A percentile compares a stretch with the other conserved stretches of the same genome.
phyloP scores from a whole-genome alignment of 2,797 vertebrate genomes.

The Syndactyla subalaris region DNA sequence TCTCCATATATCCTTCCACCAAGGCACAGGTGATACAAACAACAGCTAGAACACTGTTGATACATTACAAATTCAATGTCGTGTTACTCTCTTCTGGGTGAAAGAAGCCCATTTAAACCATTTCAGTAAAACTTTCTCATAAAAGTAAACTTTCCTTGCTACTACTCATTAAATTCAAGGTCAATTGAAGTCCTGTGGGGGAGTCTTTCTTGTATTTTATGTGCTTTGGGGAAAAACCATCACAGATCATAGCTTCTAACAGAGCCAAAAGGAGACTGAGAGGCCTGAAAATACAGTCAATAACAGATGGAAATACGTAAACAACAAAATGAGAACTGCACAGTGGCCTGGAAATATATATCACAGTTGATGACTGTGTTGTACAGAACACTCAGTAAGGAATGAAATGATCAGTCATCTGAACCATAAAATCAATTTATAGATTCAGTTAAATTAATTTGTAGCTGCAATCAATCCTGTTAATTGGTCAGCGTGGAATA shows the following conservation, averaged over 20 bases:
- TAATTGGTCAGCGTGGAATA: constrained; percentile 18
- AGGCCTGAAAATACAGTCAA: not conserved
- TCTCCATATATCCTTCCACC: not conserved
- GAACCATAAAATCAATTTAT: constrained; percentile 16
- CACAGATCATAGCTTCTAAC: not conserved
- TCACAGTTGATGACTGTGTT: not conserved
- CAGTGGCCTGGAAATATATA: not conserved
- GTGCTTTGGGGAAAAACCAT: not conserved
- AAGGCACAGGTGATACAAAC: not conserved
- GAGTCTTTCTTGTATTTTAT: not conserved
- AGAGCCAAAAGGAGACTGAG: not conserved
- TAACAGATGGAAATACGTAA: not conserved
- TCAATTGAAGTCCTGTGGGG: not conserved
- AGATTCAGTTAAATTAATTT: constrained; percentile 38
- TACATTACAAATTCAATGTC: not conserved
- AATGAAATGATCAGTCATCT: not conserved
- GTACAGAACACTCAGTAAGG: not conserved
- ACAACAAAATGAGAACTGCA: not conserved
- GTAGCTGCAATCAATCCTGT: not conserved
- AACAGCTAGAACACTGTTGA: not conserved
- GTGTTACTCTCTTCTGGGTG: not conserved
- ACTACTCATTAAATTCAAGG: not conserved
- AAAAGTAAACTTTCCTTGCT: not conserved
- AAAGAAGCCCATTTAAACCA: not conserved
- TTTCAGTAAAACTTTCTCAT: not conserved